Evolutionary conservation across 2,888 invertebrate species (phyloP).

Genomic region (Cephus rjabovi): DNA sequence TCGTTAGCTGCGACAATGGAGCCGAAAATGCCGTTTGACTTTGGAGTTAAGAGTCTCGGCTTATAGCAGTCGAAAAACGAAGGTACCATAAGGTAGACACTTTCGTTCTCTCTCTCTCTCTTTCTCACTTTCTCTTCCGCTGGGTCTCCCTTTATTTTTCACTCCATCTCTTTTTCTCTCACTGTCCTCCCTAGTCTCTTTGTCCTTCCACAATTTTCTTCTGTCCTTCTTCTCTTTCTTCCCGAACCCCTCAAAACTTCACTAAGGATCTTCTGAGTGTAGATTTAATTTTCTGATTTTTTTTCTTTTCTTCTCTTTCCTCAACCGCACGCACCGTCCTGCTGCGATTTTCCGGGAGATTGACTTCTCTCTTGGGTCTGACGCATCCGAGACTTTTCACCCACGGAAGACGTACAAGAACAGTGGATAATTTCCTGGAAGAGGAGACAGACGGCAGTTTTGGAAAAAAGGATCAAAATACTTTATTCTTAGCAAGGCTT

Average conservation of each 20-base stretch:
- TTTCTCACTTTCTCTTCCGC: background rate
- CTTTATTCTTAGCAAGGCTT: background rate
- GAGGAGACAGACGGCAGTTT: background rate
- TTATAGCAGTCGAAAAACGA: background rate
- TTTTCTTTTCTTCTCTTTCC: background rate
- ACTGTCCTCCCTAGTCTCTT: background rate
- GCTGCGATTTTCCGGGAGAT: constrained; percentile 31
- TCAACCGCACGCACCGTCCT: background rate
- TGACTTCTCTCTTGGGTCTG: constrained; percentile 6
- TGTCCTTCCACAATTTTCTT: constrained; percentile 10
- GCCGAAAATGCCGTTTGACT: constrained; percentile 46
- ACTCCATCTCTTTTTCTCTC: constrained; percentile 6
- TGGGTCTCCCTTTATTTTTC: constrained; percentile 10
- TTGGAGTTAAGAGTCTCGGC: constrained; percentile 45
- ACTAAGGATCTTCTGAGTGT: constrained; percentile 6
- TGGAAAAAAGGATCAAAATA: constrained; percentile 3
- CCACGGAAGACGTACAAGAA: background rate
- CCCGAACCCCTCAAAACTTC: background rate
- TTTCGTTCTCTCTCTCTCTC: background rate
- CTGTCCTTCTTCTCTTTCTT: constrained; percentile 10
- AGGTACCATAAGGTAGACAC: background rate
- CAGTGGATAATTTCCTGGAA: background rate
- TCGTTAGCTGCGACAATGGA: constrained; percentile 51
- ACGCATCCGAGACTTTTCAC: background rate
- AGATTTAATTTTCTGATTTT: constrained; percentile 52